phyloP scores from a whole-genome alignment of 2,113 vertebrate genomes.

The Nothobranchius kuhntae region DNA sequence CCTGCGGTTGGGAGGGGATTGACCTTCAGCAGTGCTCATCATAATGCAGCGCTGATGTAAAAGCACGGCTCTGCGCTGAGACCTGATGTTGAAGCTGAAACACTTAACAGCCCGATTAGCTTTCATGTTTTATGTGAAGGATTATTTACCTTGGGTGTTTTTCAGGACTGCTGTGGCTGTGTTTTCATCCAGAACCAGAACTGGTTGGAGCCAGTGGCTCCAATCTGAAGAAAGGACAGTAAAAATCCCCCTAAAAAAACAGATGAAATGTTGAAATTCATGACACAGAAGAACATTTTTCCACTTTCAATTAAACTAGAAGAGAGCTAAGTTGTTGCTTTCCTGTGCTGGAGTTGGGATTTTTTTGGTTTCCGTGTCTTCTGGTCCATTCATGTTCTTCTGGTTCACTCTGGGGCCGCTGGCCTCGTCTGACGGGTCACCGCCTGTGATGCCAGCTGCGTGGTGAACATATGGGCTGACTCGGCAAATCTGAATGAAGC shows the following conservation, averaged over 20 bases:
- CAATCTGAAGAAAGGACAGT: neutral
- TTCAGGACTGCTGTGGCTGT: slow-evolving; percentile 28
- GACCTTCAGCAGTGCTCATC: slow-evolving; percentile 36
- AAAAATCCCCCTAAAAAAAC: neutral
- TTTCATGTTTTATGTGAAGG: slow-evolving; percentile 51
- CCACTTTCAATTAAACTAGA: slow-evolving; percentile 3
- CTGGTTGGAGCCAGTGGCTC: slow-evolving; percentile 5
- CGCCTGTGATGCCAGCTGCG: slow-evolving; percentile 50
- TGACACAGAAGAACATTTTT: slow-evolving; percentile 23
- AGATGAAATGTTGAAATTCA: slow-evolving; percentile 17
- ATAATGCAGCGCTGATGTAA: slow-evolving; percentile 29
- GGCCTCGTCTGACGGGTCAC: slow-evolving; percentile 31
- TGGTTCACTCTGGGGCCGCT: slow-evolving; percentile 25
- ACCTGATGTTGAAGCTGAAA: slow-evolving; percentile 23
- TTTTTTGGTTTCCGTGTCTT: slow-evolving; percentile 58
- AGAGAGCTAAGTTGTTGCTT: slow-evolving; percentile 13
- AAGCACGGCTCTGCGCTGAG: slow-evolving; percentile 16
- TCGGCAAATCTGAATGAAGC: slow-evolving; percentile 15
- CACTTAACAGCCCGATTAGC: slow-evolving; percentile 26
- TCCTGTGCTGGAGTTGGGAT: slow-evolving; percentile 27
- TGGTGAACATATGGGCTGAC: slow-evolving; percentile 34
- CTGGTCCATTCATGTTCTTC: slow-evolving; percentile 14
- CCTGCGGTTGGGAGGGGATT: slow-evolving; percentile 39
- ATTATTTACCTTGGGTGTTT: slow-evolving; percentile 29
- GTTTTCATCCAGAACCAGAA: slow-evolving; percentile 21